Evolutionary conservation across 92 coral and sea anemone species (phyloP).

Genomic region (Epizoanthus illoricatus): DNA sequence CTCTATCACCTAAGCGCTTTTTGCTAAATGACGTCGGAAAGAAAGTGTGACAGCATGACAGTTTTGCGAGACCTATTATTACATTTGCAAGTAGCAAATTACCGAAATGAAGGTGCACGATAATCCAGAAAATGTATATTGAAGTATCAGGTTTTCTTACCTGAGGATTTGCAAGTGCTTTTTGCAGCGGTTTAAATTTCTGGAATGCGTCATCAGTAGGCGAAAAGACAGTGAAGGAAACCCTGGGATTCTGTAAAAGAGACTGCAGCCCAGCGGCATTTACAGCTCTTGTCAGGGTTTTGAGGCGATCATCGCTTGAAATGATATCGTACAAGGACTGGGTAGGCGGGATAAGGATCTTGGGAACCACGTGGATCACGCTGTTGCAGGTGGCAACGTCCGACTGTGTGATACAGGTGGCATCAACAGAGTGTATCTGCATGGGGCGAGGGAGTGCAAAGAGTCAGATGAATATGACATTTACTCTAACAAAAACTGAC

Average conservation of each 20-base stretch:
- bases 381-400: slow-evolving; percentile 75
- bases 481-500: too few species aligned
- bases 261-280: slow-evolving; percentile 49
- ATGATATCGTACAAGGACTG: slow-evolving; percentile 65
- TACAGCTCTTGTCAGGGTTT: slow-evolving; percentile 55
- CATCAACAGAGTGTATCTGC: slow-evolving; percentile 76
- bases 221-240: slow-evolving; percentile 78
- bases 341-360: slow-evolving; percentile 61
- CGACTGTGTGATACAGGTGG: slow-evolving; percentile 63
- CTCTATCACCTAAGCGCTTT: too few species aligned
- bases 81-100: too few species aligned
- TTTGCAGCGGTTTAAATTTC: not conserved
- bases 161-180: not conserved
- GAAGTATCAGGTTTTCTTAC: not conserved
- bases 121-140: not conserved
- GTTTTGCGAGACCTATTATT: too few species aligned
- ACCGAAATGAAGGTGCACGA: too few species aligned
- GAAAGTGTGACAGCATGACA: too few species aligned
- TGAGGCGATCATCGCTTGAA: slow-evolving; percentile 60
- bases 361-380: slow-evolving; percentile 77
- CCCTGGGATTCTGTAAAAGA: slow-evolving; percentile 47
- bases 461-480: not conserved
- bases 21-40: too few species aligned
- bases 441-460: not conserved
- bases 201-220: slow-evolving; percentile 79